Base-by-base conservation (phyloP, 2,113 vertebrate genomes). In the Gymnogyps californianus region DNA sequence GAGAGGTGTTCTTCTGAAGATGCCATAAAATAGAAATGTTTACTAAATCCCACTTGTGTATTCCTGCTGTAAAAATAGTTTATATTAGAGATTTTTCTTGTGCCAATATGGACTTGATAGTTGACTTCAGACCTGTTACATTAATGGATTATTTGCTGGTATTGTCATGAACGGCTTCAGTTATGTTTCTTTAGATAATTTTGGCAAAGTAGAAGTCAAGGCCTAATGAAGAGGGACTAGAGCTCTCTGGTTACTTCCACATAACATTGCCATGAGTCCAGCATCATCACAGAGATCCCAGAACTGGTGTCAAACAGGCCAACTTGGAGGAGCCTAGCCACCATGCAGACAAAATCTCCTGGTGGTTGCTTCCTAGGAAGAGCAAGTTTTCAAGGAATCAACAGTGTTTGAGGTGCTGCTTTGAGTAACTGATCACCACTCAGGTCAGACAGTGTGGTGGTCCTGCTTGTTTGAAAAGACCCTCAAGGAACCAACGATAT, bases 1-100 rank as follows among this genome's bases (percentile, higher is more conserved):
- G 28, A 83, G 32, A 67, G 46, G 22, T 67, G 32, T 46, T 85
- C 17, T 88, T 95, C 38, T 82, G 87, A 79, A 91, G 42, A 71
- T 55, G 32, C 13, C 16, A 62, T 86, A 51, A 75, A 81, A 9
- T 31, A 77, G 42, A 51, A 96, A 61, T 19, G 18, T 28, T 77
- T 70, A 46, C 44, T 44, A 64, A 89, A 62, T 88, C n/a, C 22
- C 55, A 65, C 54, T 87, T 91, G 75, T 94, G 65, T 83, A 89
- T 78, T 89, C 76, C 36, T 84, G 76, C 59, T 92, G 16, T 36
- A 95, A 82, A 96, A 97, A 87, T 65, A 95, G 10, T 94, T 97
- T 66, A 47, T 84, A 80, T 78, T 77, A 51, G 75, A 28, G 25
- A 47, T 83, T 96, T 96, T 97, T 96, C 77, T 91, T 94, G 85